Conservation (phyloP, 2,888 invertebrate genomes). For the Galeopsomyia nigrocyanea region DNA sequence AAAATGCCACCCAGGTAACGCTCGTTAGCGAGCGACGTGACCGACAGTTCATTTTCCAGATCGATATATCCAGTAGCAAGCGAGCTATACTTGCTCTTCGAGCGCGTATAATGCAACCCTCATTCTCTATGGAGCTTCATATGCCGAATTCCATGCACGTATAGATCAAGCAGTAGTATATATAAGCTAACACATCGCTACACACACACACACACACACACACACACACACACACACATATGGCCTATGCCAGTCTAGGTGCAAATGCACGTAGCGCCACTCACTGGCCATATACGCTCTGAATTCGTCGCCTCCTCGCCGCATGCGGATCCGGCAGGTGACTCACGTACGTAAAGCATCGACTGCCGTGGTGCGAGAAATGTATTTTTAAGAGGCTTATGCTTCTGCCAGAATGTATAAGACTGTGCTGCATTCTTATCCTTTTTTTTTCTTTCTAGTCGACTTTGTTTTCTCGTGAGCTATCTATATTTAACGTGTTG, state of each 20-base stretch:
- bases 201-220: too few relatives aligned
- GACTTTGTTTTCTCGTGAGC: too few relatives aligned
- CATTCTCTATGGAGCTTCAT: slow-evolving; percentile 27
- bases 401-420: too few relatives aligned
- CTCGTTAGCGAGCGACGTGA: slow-evolving; percentile 51
- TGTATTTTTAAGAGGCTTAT: slow-evolving; percentile 42
- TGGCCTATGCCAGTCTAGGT: background rate
- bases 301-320: slow-evolving; percentile 26
- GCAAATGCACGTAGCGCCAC: slow-evolving; percentile 39
- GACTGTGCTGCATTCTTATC: too few relatives aligned
- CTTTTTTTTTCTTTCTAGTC: too few relatives aligned
- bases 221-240: background rate
- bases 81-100: background rate
- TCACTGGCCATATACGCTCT: slow-evolving; percentile 9
- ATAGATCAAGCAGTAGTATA: slow-evolving; percentile 48
- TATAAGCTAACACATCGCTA: too few relatives aligned
- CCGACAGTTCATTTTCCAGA: slow-evolving; percentile 52
- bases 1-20: slow-evolving; percentile 51
- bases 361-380: slow-evolving; percentile 32
- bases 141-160: slow-evolving; percentile 57
- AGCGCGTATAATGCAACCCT: slow-evolving; percentile 1
- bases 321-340: slow-evolving; percentile 35
- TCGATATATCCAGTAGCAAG: slow-evolving; percentile 52
- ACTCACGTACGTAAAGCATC: slow-evolving; percentile 33
- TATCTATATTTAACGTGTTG: too few relatives aligned